phyloP scores from a whole-genome alignment of 2,797 vertebrate species.

The Hoplostethus atlanticus region DNA sequence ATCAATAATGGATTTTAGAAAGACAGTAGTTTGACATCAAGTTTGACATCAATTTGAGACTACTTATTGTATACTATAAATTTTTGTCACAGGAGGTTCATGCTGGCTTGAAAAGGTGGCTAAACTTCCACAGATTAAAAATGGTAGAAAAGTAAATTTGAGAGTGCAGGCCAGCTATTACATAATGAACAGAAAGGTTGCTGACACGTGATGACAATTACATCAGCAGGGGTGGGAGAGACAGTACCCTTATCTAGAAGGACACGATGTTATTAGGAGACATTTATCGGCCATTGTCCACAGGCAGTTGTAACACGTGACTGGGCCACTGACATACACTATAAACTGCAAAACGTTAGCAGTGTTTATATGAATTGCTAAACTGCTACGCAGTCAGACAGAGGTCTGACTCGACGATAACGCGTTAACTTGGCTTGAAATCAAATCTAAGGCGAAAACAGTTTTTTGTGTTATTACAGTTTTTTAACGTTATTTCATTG shows the following conservation, averaged over 20 bases:
- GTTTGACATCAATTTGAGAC: no score
- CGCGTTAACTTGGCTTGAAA: fast-evolving
- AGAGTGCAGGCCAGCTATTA: no score
- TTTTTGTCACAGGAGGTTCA: no score
- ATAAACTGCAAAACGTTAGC: background rate
- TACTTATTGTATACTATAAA: no score
- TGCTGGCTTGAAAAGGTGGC: no score
- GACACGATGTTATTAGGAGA: background rate
- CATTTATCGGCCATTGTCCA: background rate
- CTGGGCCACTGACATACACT: background rate
- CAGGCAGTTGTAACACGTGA: constrained; percentile 46
- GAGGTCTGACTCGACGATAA: background rate
- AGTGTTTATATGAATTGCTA: background rate
- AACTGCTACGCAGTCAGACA: no score
- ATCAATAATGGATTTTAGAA: no score
- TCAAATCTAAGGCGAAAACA: background rate
- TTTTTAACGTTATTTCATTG: background rate
- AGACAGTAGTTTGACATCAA: no score
- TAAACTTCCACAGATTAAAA: no score
- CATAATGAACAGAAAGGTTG: background rate
- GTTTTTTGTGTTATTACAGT: no score
- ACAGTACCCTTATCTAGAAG: constrained; percentile 66
- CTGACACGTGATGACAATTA: background rate
- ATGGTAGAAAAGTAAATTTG: no score
- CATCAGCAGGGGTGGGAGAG: constrained; percentile 20